phyloP scores from a whole-genome alignment of 2,113 vertebrate genomes.

The Scatophagus argus region DNA sequence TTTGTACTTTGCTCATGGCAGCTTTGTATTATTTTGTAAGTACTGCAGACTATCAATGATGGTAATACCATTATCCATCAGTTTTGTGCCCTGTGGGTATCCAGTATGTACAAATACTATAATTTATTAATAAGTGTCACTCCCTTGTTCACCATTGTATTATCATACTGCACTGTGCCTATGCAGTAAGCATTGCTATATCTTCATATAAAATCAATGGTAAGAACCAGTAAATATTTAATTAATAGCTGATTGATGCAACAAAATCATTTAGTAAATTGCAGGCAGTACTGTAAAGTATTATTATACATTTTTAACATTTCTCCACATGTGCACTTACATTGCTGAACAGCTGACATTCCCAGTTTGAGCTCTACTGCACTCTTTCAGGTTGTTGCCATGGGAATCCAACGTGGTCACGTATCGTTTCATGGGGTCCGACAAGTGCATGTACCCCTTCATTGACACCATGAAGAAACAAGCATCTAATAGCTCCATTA shows the following conservation, averaged over 20 bases:
- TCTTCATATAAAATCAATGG: too few species aligned
- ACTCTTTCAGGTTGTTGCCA: slow-evolving; percentile 72
- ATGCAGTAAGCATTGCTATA: too few species aligned
- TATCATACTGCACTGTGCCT: too few species aligned
- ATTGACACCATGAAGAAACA: slow-evolving; percentile 64
- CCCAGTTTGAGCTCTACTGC: not conserved
- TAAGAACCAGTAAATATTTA: too few species aligned
- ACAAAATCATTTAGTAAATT: not conserved
- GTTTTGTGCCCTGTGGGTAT: not conserved
- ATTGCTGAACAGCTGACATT: not conserved
- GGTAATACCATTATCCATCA: not conserved
- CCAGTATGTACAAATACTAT: not conserved
- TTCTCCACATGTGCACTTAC: not conserved
- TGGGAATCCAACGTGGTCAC: slow-evolving; percentile 76
- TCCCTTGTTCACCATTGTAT: too few species aligned
- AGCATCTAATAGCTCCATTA: not conserved
- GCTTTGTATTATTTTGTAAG: too few species aligned
- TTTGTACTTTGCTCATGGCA: too few species aligned
- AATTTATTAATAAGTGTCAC: too few species aligned
- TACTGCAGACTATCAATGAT: too few species aligned
- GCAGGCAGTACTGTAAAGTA: not conserved
- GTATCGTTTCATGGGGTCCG: slow-evolving; percentile 75
- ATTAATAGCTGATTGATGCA: too few species aligned
- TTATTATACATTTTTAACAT: not conserved
- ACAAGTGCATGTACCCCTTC: slow-evolving; percentile 80